Evolutionary conservation across 2,888 invertebrate genomes (phyloP).

Genomic region (Synanthedon formicaeformis): DNA sequence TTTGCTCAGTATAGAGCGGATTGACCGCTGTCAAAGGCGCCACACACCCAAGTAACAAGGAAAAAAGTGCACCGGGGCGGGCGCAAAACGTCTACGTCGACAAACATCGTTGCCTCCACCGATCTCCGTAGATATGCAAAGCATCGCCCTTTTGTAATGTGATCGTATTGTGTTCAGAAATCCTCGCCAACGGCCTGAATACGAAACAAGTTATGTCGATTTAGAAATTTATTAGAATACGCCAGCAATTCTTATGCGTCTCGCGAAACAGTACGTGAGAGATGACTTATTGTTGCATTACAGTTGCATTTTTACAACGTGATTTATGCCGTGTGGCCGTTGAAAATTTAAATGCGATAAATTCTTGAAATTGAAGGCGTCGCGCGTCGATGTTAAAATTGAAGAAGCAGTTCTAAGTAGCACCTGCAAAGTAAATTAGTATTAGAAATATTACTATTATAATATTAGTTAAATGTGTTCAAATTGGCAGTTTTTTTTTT

Average conservation of each 20-base stretch:
- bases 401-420: too few species aligned
- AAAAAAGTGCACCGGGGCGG: slow-evolving; percentile 28
- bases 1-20: too few species aligned
- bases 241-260: slow-evolving; percentile 47
- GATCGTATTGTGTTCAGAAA: slow-evolving; percentile 64
- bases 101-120: slow-evolving; percentile 30
- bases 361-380: too few species aligned
- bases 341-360: not conserved
- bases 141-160: slow-evolving; percentile 55
- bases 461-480: too few species aligned
- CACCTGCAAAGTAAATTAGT: too few species aligned
- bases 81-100: slow-evolving; percentile 36
- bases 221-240: slow-evolving; percentile 63
- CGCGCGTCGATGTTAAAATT: too few species aligned
- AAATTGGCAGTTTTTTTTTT: too few species aligned
- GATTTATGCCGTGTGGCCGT: not conserved
- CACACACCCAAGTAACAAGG: slow-evolving; percentile 22
- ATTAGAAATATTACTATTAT: too few species aligned
- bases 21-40: slow-evolving; percentile 17
- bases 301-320: slow-evolving; percentile 32
- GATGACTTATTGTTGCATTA: slow-evolving; percentile 44
- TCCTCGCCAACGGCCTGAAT: slow-evolving; percentile 42
- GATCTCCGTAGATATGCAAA: slow-evolving; percentile 59
- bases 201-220: slow-evolving; percentile 62
- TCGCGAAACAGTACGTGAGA: slow-evolving; percentile 27